A percentile compares a stretch with the other conserved stretches of the same genome.
Evolutionary conservation across 2,797 vertebrate species (phyloP).

Genomic region (Malurus splendens): DNA sequence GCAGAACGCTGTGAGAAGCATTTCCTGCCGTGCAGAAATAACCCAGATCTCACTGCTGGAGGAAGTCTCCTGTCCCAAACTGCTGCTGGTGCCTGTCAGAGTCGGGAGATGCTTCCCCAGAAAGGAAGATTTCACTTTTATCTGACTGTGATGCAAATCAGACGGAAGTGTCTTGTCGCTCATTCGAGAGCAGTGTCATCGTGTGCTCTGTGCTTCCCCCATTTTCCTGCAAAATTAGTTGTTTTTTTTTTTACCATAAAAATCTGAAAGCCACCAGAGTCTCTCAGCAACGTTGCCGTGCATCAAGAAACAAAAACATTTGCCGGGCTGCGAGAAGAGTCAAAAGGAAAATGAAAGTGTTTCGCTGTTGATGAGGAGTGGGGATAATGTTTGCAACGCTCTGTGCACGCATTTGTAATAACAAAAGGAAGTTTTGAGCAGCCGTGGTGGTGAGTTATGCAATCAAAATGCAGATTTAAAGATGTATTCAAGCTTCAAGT

Average conservation of each 20-base stretch:
- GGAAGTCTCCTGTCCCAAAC: neutral
- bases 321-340: neutral
- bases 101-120: neutral
- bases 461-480: neutral
- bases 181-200: fast-evolving
- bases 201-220: neutral
- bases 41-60: fast-evolving
- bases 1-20: neutral
- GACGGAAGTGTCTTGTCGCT: neutral
- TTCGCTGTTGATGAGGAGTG: fast-evolving
- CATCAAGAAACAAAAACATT: neutral
- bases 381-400: neutral
- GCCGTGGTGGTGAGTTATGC: neutral
- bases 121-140: neutral
- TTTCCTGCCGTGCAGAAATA: neutral
- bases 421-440: neutral
- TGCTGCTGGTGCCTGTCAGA: neutral
- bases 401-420: neutral
- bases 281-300: neutral
- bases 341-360: conserved; percentile 1
- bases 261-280: neutral
- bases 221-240: neutral
- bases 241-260: too few species aligned
- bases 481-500: neutral
- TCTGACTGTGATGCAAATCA: neutral